phyloP scores from a whole-genome alignment of 2,797 vertebrate genomes.

The Remorina albescens region DNA sequence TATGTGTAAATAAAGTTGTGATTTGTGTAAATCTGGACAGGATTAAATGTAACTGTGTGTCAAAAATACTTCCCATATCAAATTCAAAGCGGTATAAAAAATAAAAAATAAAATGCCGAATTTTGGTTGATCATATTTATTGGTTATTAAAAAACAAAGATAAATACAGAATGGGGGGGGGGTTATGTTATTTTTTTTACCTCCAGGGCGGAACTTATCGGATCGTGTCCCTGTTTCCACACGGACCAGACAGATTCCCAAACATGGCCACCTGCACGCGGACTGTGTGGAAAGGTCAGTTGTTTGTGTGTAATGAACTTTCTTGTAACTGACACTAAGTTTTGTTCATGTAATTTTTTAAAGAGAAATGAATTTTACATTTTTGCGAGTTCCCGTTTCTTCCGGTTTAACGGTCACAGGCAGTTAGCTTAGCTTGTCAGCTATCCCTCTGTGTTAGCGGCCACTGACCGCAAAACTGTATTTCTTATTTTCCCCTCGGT shows the following conservation, averaged over 20 bases:
- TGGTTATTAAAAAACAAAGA: too few relatives aligned
- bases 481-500: rapidly evolving
- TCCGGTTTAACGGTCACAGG: neutral
- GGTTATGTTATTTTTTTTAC: rapidly evolving
- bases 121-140: too few relatives aligned
- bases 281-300: slow-evolving; percentile 82
- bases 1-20: too few relatives aligned
- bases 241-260: slow-evolving; percentile 45
- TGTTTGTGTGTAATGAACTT: slow-evolving; percentile 2
- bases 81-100: too few relatives aligned
- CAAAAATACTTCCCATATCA: too few relatives aligned
- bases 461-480: neutral
- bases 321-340: neutral
- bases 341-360: rapidly evolving
- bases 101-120: too few relatives aligned
- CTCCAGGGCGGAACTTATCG: slow-evolving; percentile 55
- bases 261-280: slow-evolving; percentile 79
- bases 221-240: neutral
- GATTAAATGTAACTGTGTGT: too few relatives aligned
- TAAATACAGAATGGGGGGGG: too few relatives aligned
- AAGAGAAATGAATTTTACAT: rapidly evolving
- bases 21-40: too few relatives aligned
- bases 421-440: slow-evolving; percentile 12
- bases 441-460: neutral
- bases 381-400: rapidly evolving